Base-by-base conservation (phyloP, 2,888 invertebrate genomes). In the Incurvaria masculella region DNA sequence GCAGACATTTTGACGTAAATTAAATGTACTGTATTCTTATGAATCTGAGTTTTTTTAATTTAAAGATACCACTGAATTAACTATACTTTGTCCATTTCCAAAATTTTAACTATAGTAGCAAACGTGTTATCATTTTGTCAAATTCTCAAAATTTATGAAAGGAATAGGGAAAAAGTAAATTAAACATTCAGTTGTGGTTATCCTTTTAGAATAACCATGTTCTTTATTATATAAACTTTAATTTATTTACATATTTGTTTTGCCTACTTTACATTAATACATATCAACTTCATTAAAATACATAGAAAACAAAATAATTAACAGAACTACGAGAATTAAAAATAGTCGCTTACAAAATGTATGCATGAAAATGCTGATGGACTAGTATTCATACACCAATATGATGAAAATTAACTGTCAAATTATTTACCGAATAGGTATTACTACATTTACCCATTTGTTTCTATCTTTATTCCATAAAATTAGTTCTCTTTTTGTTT, bases 201-300 rank as follows among this genome's bases (percentile, higher is more conserved):
- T 68, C 59, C 78, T 78, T 69, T 62, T 68, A 78, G 78, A 72
- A 74, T 65, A 65, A 59, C 68, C 69, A 65, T 8, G 33, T 68
- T 67, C 65, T 76, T 78, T 78, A 78, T 78, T 74, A 72, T 73
- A 78, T 76, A 78, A 78, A 76, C 78, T 76, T 78, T 78, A 76
- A 75, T 69, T 74, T 76, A 76, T 76, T 71, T 78, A 75, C 76
- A 78, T 66, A 71, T 74, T 76, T 72, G 66, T 66, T 69, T 66
- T 57, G 60, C 66, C 78, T 78, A 78, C 78, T 75, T 76, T 75
- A 75, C 76, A 76, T 72, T 73, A 73, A 69, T 72, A 73, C 71
- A 62, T 59, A 66, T 71, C 74, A 76, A 76, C 72, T 68, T 72
- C 72, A 68, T 74, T 72, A 74, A 76, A 76, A 75, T 75, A 78